Conservation (phyloP, 2,888 invertebrate species). For the Morpho helenor region DNA sequence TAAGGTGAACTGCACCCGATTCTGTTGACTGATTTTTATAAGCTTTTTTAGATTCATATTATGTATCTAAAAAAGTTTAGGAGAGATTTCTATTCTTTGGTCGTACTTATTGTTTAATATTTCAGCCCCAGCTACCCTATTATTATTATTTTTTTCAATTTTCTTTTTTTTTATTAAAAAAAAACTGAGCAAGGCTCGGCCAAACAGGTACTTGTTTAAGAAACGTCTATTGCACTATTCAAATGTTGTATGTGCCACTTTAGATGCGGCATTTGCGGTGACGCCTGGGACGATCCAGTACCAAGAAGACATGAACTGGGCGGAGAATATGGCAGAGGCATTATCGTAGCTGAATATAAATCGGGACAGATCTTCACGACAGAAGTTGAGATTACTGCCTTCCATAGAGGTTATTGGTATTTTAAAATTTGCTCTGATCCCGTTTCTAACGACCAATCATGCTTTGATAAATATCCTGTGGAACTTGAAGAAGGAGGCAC, state of each 20-base stretch:
- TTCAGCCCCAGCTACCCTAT: no score
- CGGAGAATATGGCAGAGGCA: conserved; percentile 87
- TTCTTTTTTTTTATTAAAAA: no score
- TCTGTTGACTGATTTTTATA: no score
- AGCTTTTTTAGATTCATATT: no score
- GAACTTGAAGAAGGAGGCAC: conserved; percentile 74
- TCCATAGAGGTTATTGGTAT: conserved; percentile 91
- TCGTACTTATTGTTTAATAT: no score
- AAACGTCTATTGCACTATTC: no score
- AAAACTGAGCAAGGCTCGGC: no score
- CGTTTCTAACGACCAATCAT: conserved; percentile 83
- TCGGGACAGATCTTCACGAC: conserved; percentile 82
- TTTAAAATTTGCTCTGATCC: conserved; percentile 88
- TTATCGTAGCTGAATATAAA: conserved; percentile 85
- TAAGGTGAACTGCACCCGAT: no score
- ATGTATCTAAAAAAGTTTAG: no score
- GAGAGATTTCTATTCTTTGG: no score
- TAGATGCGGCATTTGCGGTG: conserved; percentile 90
- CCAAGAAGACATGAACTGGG: conserved; percentile 90
- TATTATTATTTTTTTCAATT: no score
- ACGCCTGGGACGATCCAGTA: conserved; percentile 83
- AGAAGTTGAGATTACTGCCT: conserved; percentile 88
- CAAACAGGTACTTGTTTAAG: no score
- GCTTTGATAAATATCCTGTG: conserved; percentile 84
- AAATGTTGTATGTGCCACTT: neutral